Percentiles rank a stretch among this genome's conserved stretches.
phyloP scores from a whole-genome alignment of 2,797 vertebrate genomes.

The Labroides dimidiatus region DNA sequence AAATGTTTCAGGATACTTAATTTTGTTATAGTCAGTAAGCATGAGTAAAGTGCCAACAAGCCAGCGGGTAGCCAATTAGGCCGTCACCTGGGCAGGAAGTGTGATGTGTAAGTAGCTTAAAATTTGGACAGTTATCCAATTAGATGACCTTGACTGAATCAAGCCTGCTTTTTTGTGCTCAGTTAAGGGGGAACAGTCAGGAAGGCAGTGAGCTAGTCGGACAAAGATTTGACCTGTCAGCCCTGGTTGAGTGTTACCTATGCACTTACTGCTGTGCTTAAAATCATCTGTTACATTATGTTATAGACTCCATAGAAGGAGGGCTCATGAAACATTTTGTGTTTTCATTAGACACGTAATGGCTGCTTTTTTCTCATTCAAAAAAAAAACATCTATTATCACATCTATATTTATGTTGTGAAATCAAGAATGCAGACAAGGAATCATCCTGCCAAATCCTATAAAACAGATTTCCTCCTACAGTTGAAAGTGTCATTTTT shows the following conservation, averaged over 20 bases:
- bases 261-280: neutral
- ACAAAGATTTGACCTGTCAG: neutral
- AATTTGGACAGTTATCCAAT: neutral
- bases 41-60: neutral
- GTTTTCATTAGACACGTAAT: neutral
- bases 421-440: neutral
- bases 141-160: neutral
- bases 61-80: constrained; percentile 14
- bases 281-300: constrained; percentile 10
- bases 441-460: neutral
- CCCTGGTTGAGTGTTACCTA: neutral
- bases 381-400: too few relatives aligned
- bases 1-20: constrained; percentile 6
- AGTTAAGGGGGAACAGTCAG: neutral
- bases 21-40: neutral
- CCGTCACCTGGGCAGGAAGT: constrained; percentile 11
- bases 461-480: constrained; percentile 5
- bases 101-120: neutral
- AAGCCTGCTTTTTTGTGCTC: too few relatives aligned
- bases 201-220: neutral
- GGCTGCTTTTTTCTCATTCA: neutral
- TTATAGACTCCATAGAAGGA: constrained; percentile 13
- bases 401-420: too few relatives aligned
- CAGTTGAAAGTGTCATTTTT: constrained; percentile 25
- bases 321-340: neutral